phyloP scores from a whole-genome alignment of 2,113 vertebrate species.

The Mormyrus iriodes region DNA sequence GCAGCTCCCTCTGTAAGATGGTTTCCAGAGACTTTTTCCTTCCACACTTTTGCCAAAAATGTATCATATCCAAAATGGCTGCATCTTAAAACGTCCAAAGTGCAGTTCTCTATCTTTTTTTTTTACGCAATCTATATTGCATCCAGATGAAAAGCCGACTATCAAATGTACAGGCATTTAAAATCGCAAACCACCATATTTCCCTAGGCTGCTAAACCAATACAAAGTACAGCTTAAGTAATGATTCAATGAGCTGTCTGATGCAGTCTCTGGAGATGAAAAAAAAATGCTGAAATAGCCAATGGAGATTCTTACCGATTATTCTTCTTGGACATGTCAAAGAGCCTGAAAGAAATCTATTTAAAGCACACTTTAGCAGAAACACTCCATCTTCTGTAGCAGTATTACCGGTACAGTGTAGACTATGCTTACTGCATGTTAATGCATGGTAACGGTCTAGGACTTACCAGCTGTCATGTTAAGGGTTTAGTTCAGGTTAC shows the following conservation, averaged over 20 bases:
- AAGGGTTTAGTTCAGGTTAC: slow-evolving; percentile 21
- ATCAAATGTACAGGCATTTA: not conserved
- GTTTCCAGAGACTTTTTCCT: not conserved
- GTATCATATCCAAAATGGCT: not conserved
- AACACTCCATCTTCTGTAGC: not conserved
- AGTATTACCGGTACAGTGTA: not conserved
- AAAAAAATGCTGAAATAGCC: not conserved
- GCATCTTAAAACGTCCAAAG: not conserved
- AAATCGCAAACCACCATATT: not conserved
- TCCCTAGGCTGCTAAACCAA: not conserved
- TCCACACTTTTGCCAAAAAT: not conserved
- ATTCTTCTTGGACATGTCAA: not conserved
- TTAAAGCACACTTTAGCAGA: not conserved
- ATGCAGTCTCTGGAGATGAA: not conserved
- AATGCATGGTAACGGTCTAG: not conserved
- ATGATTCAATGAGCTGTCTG: not conserved
- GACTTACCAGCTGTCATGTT: slow-evolving; percentile 19
- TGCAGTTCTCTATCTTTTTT: not conserved
- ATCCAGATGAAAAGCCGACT: not conserved
- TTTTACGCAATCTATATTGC: not conserved
- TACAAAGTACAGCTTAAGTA: not conserved
- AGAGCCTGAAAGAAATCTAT: not conserved
- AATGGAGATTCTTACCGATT: not conserved
- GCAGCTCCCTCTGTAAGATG: slow-evolving; percentile 41
- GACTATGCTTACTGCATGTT: not conserved